Conservation (phyloP, 2,113 vertebrate genomes). For the Fregata magnificens region DNA sequence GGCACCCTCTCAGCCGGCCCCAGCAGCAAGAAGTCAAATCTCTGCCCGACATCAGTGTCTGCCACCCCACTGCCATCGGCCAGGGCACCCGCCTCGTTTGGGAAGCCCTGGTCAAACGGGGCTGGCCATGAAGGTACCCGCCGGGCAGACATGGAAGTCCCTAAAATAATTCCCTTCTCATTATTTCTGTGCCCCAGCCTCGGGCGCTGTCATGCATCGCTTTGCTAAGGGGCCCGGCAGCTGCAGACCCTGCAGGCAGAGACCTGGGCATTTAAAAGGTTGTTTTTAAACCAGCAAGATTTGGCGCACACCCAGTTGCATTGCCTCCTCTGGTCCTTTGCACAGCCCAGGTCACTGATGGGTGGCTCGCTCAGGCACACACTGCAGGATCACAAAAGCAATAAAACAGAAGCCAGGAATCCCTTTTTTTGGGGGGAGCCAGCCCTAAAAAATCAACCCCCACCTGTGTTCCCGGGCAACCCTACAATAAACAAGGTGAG, state of each 20-base stretch:
- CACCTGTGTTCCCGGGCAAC: not conserved
- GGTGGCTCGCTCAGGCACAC: not conserved
- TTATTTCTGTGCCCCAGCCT: not conserved
- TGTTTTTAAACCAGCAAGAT: not conserved
- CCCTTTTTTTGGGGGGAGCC: not conserved
- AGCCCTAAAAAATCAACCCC: not conserved
- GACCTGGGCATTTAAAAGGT: not conserved
- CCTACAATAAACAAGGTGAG: not conserved
- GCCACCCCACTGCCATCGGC: too few species aligned
- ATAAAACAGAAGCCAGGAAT: not conserved
- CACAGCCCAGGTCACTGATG: not conserved
- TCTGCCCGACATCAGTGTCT: rapidly evolving
- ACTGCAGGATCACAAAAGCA: not conserved
- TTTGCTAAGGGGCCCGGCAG: not conserved
- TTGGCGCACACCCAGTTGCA: rapidly evolving
- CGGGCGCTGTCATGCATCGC: rapidly evolving
- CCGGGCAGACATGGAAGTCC: rapidly evolving
- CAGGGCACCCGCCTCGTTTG: not conserved
- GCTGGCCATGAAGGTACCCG: not conserved
- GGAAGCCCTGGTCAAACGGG: not conserved
- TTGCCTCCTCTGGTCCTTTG: not conserved
- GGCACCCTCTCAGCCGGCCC: not conserved
- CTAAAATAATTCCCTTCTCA: not conserved
- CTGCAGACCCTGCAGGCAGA: not conserved
- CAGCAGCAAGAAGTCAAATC: not conserved